Conservation (phyloP, 2,113 vertebrate species). For the Galeopterus variegatus region DNA sequence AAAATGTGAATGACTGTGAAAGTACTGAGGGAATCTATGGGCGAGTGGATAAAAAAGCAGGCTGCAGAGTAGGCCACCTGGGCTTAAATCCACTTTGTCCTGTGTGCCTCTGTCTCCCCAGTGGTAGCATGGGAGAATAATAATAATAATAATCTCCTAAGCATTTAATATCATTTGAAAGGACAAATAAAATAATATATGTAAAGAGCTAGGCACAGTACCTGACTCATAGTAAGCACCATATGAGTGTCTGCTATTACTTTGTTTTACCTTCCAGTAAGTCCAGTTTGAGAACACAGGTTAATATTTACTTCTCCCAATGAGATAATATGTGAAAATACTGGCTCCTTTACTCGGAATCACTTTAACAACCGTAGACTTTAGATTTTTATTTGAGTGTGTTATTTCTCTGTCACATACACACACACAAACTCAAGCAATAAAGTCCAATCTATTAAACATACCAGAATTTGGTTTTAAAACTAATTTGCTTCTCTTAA, state of each 20-base stretch:
- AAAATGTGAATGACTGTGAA: background rate
- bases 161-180: background rate
- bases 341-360: background rate
- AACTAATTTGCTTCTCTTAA: conserved; percentile 13
- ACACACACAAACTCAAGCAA: background rate
- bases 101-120: background rate
- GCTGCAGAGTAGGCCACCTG: background rate
- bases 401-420: background rate
- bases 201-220: background rate
- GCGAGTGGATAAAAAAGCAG: background rate
- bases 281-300: background rate
- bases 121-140: background rate
- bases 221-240: background rate
- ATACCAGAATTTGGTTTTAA: conserved; percentile 43
- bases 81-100: background rate
- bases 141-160: background rate
- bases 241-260: background rate
- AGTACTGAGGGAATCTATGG: background rate
- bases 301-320: background rate
- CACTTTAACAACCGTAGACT: conserved; percentile 27
- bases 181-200: background rate
- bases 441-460: background rate
- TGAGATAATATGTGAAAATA: background rate
- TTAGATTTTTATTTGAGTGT: background rate
- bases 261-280: background rate